These are phyloP conservation scores for Tetragonula carbonaria DNA, from an alignment of 2,888 invertebrate species.

Conservation along the genomic window DNA sequence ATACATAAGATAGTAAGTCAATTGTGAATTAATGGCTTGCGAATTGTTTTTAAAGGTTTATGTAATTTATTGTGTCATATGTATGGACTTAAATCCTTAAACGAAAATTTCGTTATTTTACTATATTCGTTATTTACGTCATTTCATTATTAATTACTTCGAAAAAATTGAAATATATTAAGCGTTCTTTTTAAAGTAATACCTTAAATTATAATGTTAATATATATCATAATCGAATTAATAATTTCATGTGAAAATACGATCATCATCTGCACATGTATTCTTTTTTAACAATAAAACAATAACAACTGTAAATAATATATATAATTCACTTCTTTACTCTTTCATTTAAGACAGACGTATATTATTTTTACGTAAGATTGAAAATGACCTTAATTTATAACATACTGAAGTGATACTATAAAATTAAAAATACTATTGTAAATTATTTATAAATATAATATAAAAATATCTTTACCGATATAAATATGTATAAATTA, in stretches of 20 bases:
- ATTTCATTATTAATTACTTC: background rate
- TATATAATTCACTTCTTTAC: constrained; percentile 2
- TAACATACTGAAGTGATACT: background rate
- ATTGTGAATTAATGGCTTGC: background rate
- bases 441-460: constrained; percentile 13
- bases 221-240: background rate
- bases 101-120: background rate
- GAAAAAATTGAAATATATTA: background rate
- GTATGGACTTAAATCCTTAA: background rate
- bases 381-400: constrained; percentile 33
- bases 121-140: background rate
- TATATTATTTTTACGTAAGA: constrained; percentile 20
- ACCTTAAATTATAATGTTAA: background rate
- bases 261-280: background rate
- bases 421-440: background rate
- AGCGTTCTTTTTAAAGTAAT: background rate
- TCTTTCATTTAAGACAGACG: constrained; percentile 18
- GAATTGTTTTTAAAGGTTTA: background rate
- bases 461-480: background rate
- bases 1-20: background rate
- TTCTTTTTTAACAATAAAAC: background rate
- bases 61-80: background rate
- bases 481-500: background rate
- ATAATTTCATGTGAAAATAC: background rate
- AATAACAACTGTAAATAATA: background rate